Percentiles rank a stretch among this genome's conserved stretches.
These are phyloP conservation scores for Cygnus atratus DNA, from an alignment of 2,113 vertebrate genomes.

Conservation along the genomic window DNA sequence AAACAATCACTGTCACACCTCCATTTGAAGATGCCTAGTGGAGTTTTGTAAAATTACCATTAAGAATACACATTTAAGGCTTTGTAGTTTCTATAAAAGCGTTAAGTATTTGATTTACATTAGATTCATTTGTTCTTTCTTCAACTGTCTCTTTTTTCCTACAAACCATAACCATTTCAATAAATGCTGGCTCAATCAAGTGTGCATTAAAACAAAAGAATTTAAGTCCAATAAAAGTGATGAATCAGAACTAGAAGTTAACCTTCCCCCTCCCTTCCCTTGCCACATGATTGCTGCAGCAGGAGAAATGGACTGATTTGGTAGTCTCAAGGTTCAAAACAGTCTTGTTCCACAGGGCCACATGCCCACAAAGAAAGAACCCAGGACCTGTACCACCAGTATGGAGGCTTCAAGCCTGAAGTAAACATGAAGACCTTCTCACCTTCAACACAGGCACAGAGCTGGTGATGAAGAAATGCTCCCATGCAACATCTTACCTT, in stretches of 20 bases:
- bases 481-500: not conserved
- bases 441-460: not conserved
- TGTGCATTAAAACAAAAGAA: constrained; percentile 82
- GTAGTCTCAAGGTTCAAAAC: not conserved
- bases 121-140: constrained; percentile 83
- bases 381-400: not conserved
- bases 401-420: not conserved
- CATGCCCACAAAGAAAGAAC: not conserved
- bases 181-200: constrained; percentile 81
- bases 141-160: constrained; percentile 76
- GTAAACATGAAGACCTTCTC: not conserved
- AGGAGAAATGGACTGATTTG: not conserved
- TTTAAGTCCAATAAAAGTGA: constrained; percentile 81
- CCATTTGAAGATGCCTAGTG: constrained; percentile 76
- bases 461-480: not conserved
- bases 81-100: constrained; percentile 81
- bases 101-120: constrained; percentile 83
- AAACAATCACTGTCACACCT: constrained; percentile 85
- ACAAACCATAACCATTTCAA: constrained; percentile 73
- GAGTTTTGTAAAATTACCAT: constrained; percentile 82
- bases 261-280: constrained; percentile 42
- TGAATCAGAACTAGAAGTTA: constrained; percentile 75
- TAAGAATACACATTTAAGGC: constrained; percentile 81
- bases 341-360: not conserved
- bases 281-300: not conserved